Conservation (phyloP, 1,140 invertebrate species). For the Leptopilina clavipes region DNA sequence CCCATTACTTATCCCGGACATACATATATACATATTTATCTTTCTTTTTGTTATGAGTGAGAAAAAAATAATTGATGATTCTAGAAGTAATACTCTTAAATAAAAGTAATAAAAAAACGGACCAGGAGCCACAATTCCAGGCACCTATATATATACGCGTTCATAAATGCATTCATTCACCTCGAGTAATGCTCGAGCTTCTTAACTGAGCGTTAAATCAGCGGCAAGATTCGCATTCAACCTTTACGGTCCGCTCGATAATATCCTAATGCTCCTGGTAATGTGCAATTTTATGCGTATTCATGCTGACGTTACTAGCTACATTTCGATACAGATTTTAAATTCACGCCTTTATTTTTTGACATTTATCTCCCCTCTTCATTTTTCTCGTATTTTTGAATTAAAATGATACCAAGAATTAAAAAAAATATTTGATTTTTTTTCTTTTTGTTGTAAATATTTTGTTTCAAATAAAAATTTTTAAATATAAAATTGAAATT, state of each 20-base stretch:
- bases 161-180: conserved; percentile 33
- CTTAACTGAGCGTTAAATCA: conserved; percentile 27
- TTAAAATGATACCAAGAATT: too few relatives aligned
- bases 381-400: too few relatives aligned
- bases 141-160: neutral
- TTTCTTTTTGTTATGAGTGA: neutral
- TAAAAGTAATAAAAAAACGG: conserved; percentile 15
- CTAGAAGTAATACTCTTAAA: conserved; percentile 15
- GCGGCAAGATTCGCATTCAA: conserved; percentile 21
- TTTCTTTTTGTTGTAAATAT: too few relatives aligned
- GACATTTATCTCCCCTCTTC: neutral
- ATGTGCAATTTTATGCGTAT: conserved; percentile 24
- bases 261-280: conserved; percentile 28
- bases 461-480: too few relatives aligned
- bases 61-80: conserved; percentile 6
- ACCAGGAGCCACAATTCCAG: conserved; percentile 11
- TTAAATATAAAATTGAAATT: too few relatives aligned
- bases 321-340: neutral
- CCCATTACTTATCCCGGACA: conserved; percentile 2
- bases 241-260: conserved; percentile 19
- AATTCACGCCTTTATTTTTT: neutral
- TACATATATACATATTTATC: neutral
- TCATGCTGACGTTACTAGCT: neutral
- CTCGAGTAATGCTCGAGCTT: conserved; percentile 8
- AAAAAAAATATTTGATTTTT: too few relatives aligned